Evolutionary conservation across 1,140 invertebrate species (phyloP).

Genomic region (Olivierus martensii): DNA sequence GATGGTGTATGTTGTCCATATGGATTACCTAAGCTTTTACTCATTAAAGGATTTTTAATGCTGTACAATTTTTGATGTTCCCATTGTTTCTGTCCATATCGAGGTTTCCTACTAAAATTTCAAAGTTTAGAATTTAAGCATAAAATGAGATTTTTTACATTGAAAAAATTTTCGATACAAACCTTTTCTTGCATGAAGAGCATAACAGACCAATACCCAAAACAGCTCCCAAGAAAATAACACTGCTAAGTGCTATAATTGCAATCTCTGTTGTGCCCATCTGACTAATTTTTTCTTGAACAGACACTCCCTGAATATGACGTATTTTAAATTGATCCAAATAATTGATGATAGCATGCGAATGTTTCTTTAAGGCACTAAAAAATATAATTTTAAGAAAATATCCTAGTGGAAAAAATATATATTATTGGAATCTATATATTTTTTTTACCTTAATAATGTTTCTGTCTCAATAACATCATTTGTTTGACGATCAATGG

Average conservation of each 20-base stretch:
- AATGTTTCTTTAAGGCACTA: constrained; percentile 33
- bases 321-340: constrained; percentile 41
- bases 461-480: constrained; percentile 63
- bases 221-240: constrained; percentile 61
- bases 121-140: no score
- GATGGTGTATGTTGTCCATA: constrained; percentile 20
- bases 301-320: constrained; percentile 26
- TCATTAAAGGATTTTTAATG: constrained; percentile 24
- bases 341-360: constrained; percentile 42
- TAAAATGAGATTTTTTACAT: no score
- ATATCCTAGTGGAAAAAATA: constrained; percentile 1
- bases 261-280: constrained; percentile 62
- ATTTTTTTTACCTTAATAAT: constrained; percentile 56
- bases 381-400: constrained; percentile 7
- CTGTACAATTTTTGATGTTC: constrained; percentile 24
- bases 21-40: constrained; percentile 19
- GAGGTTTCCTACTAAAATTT: constrained; percentile 18
- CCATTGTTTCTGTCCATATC: constrained; percentile 21
- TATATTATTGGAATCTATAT: no score
- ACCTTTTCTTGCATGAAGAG: constrained; percentile 24
- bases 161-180: no score
- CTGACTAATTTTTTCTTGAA: constrained; percentile 35
- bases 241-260: constrained; percentile 55
- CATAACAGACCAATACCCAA: constrained; percentile 42
- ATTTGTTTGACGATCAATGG: constrained; percentile 61